Evolutionary conservation across 2,888 invertebrate genomes (phyloP).

Genomic region (Julus scandinavius): DNA sequence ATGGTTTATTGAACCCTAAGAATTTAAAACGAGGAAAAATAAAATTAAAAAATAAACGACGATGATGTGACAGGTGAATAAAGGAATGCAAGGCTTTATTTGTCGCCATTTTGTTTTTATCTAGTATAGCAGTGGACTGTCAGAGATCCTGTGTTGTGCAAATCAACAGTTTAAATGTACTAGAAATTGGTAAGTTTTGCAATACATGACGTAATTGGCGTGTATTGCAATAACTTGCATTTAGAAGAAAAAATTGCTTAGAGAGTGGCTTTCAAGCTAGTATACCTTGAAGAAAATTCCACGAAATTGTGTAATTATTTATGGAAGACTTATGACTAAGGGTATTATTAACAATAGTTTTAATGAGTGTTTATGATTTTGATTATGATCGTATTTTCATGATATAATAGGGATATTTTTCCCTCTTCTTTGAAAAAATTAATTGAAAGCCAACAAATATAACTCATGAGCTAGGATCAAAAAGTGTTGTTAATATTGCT

Average conservation of each 20-base stretch:
- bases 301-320: too few species aligned
- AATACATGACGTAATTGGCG: background rate
- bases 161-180: background rate
- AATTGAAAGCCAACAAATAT: too few species aligned
- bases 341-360: too few species aligned
- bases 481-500: too few species aligned
- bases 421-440: too few species aligned
- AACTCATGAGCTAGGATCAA: too few species aligned
- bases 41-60: background rate
- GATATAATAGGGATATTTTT: too few species aligned
- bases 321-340: too few species aligned
- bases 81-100: background rate
- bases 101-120: background rate
- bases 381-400: too few species aligned
- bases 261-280: too few species aligned
- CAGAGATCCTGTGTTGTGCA: background rate
- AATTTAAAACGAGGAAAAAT: conserved; percentile 6
- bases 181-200: background rate
- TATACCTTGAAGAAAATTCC: too few species aligned
- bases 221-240: background rate
- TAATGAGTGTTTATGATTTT: too few species aligned
- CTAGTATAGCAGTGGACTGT: background rate
- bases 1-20: background rate
- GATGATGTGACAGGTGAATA: background rate
- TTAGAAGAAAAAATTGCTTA: background rate